phyloP scores from a whole-genome alignment of 2,797 vertebrate species.

The Heteromormyrus szaboi region DNA sequence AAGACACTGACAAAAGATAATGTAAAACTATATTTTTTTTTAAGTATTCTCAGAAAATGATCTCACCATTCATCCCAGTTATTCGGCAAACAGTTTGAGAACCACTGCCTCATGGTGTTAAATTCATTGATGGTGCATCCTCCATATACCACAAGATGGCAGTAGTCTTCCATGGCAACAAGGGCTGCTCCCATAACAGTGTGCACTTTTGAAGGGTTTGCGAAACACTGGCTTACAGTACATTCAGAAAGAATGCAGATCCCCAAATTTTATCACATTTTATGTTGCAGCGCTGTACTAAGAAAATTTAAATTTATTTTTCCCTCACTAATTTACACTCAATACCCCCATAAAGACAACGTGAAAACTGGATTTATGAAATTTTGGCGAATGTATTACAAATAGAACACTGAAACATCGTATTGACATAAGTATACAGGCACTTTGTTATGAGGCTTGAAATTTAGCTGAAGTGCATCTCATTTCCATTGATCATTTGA shows the following conservation, averaged over 20 bases:
- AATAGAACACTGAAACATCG: neutral
- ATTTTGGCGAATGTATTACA: neutral
- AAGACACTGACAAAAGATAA: too few relatives aligned
- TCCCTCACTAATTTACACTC: neutral
- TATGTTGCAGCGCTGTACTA: neutral
- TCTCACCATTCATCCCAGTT: neutral
- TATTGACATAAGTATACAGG: neutral
- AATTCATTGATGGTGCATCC: neutral
- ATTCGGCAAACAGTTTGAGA: neutral
- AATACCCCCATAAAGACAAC: neutral
- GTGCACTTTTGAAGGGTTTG: neutral
- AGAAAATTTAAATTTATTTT: neutral
- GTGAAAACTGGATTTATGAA: neutral
- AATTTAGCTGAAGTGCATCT: neutral
- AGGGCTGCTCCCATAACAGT: neutral
- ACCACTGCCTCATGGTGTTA: neutral
- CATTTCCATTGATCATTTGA: neutral
- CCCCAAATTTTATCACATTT: neutral
- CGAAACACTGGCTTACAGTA: neutral
- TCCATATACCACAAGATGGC: slow-evolving; percentile 3
- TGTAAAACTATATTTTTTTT: neutral
- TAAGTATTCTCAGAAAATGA: neutral
- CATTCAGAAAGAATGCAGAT: neutral
- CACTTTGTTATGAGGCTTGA: neutral
- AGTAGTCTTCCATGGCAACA: neutral